Base-by-base conservation (phyloP, 1,140 invertebrate species). In the Pseudomyrmex cubaensis region DNA sequence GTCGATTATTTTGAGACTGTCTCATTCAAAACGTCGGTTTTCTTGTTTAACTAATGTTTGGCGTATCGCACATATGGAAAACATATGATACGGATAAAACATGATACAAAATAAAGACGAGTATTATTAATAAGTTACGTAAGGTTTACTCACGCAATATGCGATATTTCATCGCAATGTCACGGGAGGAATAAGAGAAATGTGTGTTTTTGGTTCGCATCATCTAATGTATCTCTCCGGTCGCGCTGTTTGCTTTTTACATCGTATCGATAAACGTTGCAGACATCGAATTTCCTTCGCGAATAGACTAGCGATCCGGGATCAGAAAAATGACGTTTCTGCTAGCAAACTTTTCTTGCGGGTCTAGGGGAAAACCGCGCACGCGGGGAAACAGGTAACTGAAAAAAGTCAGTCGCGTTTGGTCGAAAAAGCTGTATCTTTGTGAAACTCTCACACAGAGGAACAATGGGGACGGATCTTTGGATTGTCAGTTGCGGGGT, bases 381-480 rank as follows among this genome's bases (percentile, higher is more conserved):
- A 44, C 54, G 54, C 54, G 48, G 35, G 70, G 70, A 62, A 75
- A 62, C 59, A 64, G 78, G 70, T 80, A 72, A 80, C 76, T 72
- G 76, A 70, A 80, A 80, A 80, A 80, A 7, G 66, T 72, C 69
- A 56, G 52, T 80, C 54, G 66, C 76, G 76, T 80, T 35, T 80
- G 61, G 66, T 80, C 82, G 52, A 67, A 76, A 35, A 82, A 74
- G 25, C 61, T 20, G 63, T 63, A 61, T 74, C 75, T 22, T 46
- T 64, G 76, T 73, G 67, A 82, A 75, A 87, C 44, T 82, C 74
- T 62, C 44, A 52, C 52, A 62, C 80, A 46, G n/a, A 70, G 76
- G 59, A 63, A 82, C 86, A 75, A 73, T 56, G 63, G 75, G 35
- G 57, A 52, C 69, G 35, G 48, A 82, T 17, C 64, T 66, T 48